Percentiles rank a stretch among this genome's conserved stretches.
Evolutionary conservation across 64 coral and sea anemone species (phyloP).

Genomic region (Porites australiensis): DNA sequence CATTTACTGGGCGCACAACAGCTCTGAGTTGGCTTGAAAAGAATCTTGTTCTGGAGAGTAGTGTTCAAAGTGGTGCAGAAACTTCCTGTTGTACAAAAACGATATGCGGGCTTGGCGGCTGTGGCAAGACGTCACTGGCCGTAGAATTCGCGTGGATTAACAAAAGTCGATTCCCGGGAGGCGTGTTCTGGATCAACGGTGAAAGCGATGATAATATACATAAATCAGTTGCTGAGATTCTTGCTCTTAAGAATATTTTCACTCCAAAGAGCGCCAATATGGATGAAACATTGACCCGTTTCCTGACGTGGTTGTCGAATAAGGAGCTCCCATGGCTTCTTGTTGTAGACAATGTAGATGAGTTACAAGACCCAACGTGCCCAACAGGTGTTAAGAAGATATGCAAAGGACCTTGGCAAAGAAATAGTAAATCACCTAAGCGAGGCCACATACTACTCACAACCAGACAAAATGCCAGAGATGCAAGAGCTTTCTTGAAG

Average conservation of each 20-base stretch:
- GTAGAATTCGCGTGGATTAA: too few species aligned
- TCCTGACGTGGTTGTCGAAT: neutral
- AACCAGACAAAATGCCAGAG: slow-evolving; percentile 1
- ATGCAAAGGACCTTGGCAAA: slow-evolving; percentile 33
- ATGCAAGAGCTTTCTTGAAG: neutral
- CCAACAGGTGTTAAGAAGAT: neutral
- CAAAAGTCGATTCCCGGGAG: too few species aligned
- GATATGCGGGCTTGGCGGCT: neutral
- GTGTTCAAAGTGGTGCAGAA: neutral
- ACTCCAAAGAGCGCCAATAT: too few species aligned
- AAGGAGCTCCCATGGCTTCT: slow-evolving; percentile 27
- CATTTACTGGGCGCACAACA: neutral
- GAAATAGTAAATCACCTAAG: neutral
- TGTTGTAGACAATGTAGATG: slow-evolving; percentile 45
- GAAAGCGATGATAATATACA: slow-evolving; percentile 16
- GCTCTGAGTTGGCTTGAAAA: neutral
- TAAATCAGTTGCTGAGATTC: neutral
- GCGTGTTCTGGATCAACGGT: neutral
- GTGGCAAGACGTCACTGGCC: neutral
- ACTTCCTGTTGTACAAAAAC: neutral
- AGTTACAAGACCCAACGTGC: neutral
- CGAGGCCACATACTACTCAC: slow-evolving; percentile 38
- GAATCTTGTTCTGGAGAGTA: neutral
- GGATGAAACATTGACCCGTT: too few species aligned
- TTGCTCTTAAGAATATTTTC: neutral